These are phyloP conservation scores for Tenualosa ilisha DNA, from an alignment of 2,797 vertebrate genomes.

Conservation along the genomic window DNA sequence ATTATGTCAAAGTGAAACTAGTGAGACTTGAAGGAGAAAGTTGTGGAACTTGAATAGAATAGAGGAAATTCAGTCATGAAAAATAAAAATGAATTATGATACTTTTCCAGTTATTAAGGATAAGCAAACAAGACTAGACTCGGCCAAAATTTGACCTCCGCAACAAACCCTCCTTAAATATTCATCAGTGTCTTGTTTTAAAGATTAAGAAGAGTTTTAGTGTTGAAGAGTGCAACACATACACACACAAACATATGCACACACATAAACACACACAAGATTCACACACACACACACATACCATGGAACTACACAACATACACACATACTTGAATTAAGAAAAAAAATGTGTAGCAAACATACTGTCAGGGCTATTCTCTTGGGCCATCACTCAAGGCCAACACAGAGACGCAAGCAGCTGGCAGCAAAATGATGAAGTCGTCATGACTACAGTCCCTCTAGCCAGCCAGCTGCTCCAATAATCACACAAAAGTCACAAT, in stretches of 20 bases:
- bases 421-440: conserved; percentile 5
- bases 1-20: too few relatives aligned
- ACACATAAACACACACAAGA: background rate
- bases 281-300: background rate
- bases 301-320: background rate
- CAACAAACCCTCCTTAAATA: background rate
- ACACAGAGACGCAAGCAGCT: background rate
- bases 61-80: background rate
- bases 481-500: conserved; percentile 9
- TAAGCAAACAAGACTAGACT: background rate
- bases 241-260: background rate
- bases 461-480: conserved; percentile 11
- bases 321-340: background rate
- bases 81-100: background rate
- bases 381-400: background rate
- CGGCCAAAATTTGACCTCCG: background rate
- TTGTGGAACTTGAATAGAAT: background rate
- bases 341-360: background rate
- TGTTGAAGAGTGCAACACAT: background rate
- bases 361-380: background rate
- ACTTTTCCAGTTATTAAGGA: background rate
- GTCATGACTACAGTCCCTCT: background rate
- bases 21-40: background rate
- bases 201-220: background rate
- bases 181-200: background rate